phyloP scores from a whole-genome alignment of 2,797 vertebrate species.

The Acanthurus leucopareius region DNA sequence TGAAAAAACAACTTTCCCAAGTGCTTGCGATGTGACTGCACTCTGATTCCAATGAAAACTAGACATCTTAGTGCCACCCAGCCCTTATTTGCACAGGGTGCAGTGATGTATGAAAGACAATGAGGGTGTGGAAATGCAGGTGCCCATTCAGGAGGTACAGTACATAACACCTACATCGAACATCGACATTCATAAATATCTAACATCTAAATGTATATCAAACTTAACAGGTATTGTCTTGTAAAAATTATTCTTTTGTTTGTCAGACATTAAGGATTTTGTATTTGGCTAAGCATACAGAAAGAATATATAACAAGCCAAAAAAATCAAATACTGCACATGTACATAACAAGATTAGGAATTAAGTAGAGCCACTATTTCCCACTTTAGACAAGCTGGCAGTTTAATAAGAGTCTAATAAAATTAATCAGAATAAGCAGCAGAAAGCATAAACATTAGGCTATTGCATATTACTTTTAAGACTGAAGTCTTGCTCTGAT shows the following conservation, averaged over 20 bases:
- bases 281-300: neutral
- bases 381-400: neutral
- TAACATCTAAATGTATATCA: neutral
- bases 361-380: neutral
- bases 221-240: neutral
- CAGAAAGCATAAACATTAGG: neutral
- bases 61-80: neutral
- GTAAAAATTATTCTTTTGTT: neutral
- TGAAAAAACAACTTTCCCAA: neutral
- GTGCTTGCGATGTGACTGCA: neutral
- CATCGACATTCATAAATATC: no score
- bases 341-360: neutral
- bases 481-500: neutral
- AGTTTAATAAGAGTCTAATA: neutral
- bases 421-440: neutral
- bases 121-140: conserved; percentile 43
- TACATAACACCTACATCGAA: neutral
- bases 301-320: neutral
- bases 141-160: neutral
- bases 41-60: neutral
- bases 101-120: conserved; percentile 44
- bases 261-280: neutral
- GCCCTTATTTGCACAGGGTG: conserved; percentile 51
- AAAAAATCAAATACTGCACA: neutral
- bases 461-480: neutral